Evolutionary conservation across 2,888 invertebrate species (phyloP).

Genomic region (Didymodactylos carnosus): DNA sequence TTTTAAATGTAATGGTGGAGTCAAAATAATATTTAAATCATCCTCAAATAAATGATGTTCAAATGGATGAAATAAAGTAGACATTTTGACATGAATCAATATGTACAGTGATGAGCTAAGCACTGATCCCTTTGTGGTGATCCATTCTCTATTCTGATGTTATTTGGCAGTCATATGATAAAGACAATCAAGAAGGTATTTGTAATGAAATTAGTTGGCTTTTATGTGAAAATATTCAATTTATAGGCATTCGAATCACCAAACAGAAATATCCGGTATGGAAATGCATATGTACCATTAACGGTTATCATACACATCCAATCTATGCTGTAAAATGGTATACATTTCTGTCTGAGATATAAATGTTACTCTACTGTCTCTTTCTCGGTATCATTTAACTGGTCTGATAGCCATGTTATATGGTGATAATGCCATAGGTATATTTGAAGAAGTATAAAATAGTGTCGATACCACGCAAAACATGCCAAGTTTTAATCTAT

Average conservation of each 20-base stretch:
- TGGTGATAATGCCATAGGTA: conserved; percentile 70
- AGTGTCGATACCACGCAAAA: conserved; percentile 13
- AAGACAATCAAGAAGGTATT: background rate
- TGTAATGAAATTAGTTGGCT: background rate
- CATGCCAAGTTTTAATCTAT: conserved; percentile 48
- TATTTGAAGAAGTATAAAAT: conserved; percentile 73
- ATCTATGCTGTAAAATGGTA: conserved; percentile 78
- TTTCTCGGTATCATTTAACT: conserved; percentile 37
- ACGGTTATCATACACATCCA: conserved; percentile 65
- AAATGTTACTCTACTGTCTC: background rate
- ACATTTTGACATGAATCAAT: no score
- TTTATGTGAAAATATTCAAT: conserved; percentile 3
- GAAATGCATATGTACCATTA: conserved; percentile 76
- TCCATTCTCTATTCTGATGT: no score
- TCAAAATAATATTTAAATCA: no score
- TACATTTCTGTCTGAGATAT: conserved; percentile 29
- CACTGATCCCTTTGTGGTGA: no score
- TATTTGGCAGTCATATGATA: conserved; percentile 45
- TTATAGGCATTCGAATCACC: conserved; percentile 22
- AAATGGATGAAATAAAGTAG: no score
- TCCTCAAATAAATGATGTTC: no score
- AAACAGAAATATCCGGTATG: conserved; percentile 51
- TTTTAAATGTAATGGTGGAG: no score
- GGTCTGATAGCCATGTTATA: conserved; percentile 68
- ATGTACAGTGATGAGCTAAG: no score